phyloP scores from a whole-genome alignment of 2,113 vertebrate genomes.

The Dasypus novemcinctus region DNA sequence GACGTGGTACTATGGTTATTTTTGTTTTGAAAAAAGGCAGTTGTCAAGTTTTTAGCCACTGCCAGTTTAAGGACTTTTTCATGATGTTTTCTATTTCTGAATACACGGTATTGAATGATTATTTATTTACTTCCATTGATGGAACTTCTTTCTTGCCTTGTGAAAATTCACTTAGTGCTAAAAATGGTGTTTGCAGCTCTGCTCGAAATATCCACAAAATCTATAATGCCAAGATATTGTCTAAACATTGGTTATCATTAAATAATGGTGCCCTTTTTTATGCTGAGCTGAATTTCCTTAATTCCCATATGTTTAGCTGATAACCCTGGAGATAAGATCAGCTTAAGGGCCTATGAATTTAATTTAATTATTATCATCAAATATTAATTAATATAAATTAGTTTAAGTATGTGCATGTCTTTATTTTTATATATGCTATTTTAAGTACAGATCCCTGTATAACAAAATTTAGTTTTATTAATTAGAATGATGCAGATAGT shows the following conservation, averaged over 20 bases:
- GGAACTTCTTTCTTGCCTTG: background rate
- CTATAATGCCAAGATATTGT: background rate
- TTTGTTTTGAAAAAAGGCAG: slow-evolving; percentile 20
- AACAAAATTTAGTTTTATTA: background rate
- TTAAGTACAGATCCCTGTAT: background rate
- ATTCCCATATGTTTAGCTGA: background rate
- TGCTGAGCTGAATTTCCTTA: background rate
- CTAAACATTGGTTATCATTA: background rate
- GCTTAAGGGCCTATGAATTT: background rate
- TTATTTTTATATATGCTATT: background rate
- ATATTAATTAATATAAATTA: background rate
- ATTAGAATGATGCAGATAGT: background rate
- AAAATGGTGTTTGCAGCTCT: background rate
- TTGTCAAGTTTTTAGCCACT: background rate
- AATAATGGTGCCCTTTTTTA: background rate
- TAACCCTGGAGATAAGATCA: background rate
- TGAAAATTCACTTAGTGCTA: background rate
- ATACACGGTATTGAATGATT: background rate
- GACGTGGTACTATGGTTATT: background rate
- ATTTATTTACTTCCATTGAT: slow-evolving; percentile 13
- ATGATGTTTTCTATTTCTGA: background rate
- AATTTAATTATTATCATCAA: background rate
- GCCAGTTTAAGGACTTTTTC: background rate
- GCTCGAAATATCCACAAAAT: background rate
- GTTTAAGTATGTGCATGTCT: background rate